Evolutionary conservation across 2,797 vertebrate genomes (phyloP).

Genomic region (Anguilla megastoma): DNA sequence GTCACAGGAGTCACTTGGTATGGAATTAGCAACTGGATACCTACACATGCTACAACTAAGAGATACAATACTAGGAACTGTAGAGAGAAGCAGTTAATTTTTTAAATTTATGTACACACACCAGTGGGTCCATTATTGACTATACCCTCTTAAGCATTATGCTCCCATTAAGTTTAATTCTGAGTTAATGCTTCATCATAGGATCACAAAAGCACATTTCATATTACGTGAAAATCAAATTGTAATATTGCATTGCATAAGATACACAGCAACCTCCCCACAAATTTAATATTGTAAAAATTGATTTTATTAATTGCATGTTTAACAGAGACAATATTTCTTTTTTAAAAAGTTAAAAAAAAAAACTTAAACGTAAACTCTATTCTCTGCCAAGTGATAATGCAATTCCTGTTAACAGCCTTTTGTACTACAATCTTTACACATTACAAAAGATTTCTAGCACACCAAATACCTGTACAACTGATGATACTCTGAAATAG

Average conservation of each 20-base stretch:
- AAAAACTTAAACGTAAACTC: neutral
- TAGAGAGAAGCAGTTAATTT: too few relatives aligned
- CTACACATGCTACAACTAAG: too few relatives aligned
- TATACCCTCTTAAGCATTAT: neutral
- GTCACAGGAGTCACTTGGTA: neutral
- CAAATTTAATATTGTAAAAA: neutral
- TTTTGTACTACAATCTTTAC: neutral
- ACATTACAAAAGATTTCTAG: neutral
- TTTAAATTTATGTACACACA: neutral
- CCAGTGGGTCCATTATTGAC: neutral
- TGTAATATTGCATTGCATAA: neutral
- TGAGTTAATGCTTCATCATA: neutral
- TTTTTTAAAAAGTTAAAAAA: neutral
- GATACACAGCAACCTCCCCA: neutral
- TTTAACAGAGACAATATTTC: neutral
- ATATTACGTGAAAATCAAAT: neutral
- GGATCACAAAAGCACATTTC: neutral
- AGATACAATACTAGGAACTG: too few relatives aligned
- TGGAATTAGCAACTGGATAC: neutral
- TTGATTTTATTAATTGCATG: neutral
- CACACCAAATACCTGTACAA: neutral
- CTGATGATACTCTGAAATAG: neutral
- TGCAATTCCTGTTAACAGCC: neutral
- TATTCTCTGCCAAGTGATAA: conserved; percentile 4
- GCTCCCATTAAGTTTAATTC: neutral